Evolutionary conservation across 2,797 vertebrate species (phyloP).

Genomic region (Neosalanx taihuensis): DNA sequence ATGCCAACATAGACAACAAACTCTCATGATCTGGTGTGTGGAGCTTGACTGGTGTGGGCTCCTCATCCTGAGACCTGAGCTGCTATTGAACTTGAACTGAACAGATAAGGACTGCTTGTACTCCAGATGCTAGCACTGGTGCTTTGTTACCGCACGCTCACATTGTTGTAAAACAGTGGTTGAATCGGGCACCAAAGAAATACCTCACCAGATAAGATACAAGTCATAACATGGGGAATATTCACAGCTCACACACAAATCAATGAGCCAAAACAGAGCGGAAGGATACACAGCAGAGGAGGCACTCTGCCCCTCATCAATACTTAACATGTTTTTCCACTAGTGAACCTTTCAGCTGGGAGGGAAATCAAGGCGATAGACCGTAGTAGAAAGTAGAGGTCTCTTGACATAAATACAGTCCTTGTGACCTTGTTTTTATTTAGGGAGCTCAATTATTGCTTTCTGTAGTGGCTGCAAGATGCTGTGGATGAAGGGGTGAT

Average conservation of each 20-base stretch:
- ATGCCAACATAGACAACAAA: not conserved
- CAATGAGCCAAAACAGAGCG: not conserved
- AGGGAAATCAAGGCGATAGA: not conserved
- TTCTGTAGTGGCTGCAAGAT: no score
- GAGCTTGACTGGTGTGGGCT: not conserved
- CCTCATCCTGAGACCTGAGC: not conserved
- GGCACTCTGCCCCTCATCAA: conserved; percentile 48
- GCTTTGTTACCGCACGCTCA: not conserved
- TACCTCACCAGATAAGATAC: not conserved
- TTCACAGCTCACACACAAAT: not conserved
- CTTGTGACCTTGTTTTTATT: not conserved
- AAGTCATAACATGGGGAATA: not conserved
- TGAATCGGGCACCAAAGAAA: not conserved
- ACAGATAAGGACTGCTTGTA: not conserved
- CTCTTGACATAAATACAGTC: not conserved
- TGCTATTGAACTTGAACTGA: not conserved
- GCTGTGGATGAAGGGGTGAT: not conserved
- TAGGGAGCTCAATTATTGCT: not conserved
- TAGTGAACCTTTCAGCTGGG: conserved; percentile 28
- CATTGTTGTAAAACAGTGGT: not conserved
- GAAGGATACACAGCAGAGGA: not conserved
- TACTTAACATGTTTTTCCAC: conserved; percentile 49
- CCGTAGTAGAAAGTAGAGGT: not conserved
- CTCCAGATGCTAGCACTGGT: no score
- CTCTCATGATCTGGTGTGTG: not conserved